phyloP scores from a whole-genome alignment of 2,888 invertebrate genomes.

The Acrobeloides nanus region DNA sequence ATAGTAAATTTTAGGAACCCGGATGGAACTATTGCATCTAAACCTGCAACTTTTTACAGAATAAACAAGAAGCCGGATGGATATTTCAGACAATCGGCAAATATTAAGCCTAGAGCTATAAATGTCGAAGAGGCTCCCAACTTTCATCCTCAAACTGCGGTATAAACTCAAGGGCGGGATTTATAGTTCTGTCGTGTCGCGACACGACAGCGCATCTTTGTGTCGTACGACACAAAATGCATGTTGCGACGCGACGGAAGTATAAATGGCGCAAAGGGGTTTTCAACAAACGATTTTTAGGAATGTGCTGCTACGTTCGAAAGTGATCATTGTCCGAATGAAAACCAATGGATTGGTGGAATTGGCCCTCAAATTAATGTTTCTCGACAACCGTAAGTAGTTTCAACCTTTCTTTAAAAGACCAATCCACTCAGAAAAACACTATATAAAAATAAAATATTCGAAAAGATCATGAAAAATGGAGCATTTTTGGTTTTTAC shows the following conservation, averaged over 20 bases:
- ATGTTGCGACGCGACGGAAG: background rate
- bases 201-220: background rate
- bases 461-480: no score
- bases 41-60: conserved; percentile 38
- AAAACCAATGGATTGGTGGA: conserved; percentile 48
- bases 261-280: background rate
- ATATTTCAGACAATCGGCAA: conserved; percentile 25
- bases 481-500: no score
- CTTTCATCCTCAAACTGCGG: conserved; percentile 30
- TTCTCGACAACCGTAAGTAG: conserved; percentile 24
- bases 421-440: no score
- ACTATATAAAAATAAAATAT: no score
- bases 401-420: background rate
- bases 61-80: conserved; percentile 32
- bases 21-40: conserved; percentile 25
- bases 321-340: conserved; percentile 31
- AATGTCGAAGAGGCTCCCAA: conserved; percentile 12
- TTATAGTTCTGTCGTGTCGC: conserved; percentile 1
- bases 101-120: conserved; percentile 17
- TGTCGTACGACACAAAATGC: background rate
- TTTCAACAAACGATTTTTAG: conserved; percentile 30
- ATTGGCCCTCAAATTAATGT: conserved; percentile 43
- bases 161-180: conserved; percentile 3
- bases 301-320: conserved; percentile 37
- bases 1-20: conserved; percentile 9